A percentile compares a stretch with the other conserved stretches of the same genome.
phyloP scores from a whole-genome alignment of 2,113 vertebrate genomes.

The Tretioscincus oriximinensis region DNA sequence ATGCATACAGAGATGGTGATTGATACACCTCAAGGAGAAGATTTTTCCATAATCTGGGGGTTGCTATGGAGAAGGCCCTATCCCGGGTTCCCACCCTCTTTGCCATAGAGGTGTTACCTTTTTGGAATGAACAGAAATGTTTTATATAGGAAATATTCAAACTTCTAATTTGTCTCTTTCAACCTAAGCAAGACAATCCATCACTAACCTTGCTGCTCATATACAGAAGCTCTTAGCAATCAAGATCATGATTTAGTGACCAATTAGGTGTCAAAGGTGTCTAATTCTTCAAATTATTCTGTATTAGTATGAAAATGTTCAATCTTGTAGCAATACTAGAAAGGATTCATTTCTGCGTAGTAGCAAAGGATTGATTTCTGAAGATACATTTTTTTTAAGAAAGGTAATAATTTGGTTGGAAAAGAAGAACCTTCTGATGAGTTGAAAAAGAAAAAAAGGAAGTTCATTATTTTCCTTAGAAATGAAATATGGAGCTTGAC shows the following conservation, averaged over 20 bases:
- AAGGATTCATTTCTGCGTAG: neutral
- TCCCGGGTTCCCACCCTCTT: no score
- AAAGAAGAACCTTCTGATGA: slow-evolving; percentile 42
- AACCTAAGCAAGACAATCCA: neutral
- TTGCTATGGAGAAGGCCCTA: no score
- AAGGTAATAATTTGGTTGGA: slow-evolving; percentile 36
- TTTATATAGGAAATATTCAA: neutral
- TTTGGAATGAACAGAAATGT: neutral
- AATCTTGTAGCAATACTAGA: neutral
- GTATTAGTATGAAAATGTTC: neutral
- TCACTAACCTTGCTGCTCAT: neutral
- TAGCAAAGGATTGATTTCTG: slow-evolving; percentile 26
- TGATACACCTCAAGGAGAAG: no score
- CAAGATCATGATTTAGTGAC: neutral
- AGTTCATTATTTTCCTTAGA: neutral
- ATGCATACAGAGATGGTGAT: no score
- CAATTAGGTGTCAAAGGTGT: no score
- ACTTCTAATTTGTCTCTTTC: neutral
- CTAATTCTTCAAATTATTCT: neutral
- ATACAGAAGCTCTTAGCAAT: neutral
- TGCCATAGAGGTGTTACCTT: no score
- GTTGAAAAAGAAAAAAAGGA: neutral
- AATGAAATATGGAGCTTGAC: slow-evolving; percentile 38
- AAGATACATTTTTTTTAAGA: neutral
- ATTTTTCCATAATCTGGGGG: no score